These are phyloP conservation scores for Philotrypesis tridentata DNA, from an alignment of 1,140 invertebrate species.

Conservation along the genomic window DNA sequence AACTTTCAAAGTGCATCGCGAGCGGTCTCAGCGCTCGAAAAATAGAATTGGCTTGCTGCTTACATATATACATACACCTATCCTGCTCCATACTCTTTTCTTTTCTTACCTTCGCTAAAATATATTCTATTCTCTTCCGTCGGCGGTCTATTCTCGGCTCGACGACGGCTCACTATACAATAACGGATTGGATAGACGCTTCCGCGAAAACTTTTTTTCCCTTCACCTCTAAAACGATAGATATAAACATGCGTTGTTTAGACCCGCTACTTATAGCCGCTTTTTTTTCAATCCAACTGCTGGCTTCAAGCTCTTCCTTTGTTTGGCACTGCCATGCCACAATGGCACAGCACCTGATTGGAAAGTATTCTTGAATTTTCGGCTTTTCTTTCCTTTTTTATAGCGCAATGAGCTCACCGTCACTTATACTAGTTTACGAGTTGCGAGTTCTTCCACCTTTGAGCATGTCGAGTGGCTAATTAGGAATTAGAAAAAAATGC, in stretches of 20 bases:
- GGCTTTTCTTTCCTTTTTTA: no score
- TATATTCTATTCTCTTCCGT: conserved; percentile 31
- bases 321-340: no score
- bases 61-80: no score
- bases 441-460: neutral
- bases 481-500: neutral
- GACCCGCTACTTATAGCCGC: no score
- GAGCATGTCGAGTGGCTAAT: neutral
- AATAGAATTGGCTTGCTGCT: conserved; percentile 42
- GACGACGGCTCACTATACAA: neutral
- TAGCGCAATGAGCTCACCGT: no score
- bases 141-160: neutral
- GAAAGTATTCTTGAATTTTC: no score
- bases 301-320: no score
- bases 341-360: no score
- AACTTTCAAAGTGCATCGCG: neutral
- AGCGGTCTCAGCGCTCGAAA: neutral
- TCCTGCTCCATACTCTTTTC: neutral
- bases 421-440: no score
- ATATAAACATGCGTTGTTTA: neutral
- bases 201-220: neutral
- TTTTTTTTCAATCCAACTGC: no score
- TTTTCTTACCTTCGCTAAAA: conserved; percentile 35
- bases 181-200: neutral
- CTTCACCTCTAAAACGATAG: neutral